Evolutionary conservation across 2,888 invertebrate genomes (phyloP).

Genomic region (Dolomedes plantarius): DNA sequence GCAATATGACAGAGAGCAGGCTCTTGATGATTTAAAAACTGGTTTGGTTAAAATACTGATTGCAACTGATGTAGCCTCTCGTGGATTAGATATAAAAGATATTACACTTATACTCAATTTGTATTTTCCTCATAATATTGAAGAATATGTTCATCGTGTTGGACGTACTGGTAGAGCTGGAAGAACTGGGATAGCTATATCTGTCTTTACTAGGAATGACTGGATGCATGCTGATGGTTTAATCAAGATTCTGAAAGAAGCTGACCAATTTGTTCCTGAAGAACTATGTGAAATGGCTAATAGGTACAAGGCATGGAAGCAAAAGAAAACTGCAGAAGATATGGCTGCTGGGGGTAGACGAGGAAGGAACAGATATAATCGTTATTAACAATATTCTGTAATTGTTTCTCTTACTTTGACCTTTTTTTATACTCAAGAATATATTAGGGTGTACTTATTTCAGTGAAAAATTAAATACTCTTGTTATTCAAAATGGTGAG

Average conservation of each 20-base stretch:
- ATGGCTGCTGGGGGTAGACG: slow-evolving; percentile 73
- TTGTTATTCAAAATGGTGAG: too few species aligned
- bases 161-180: slow-evolving; percentile 96
- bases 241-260: slow-evolving; percentile 90
- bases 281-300: slow-evolving; percentile 86
- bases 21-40: slow-evolving; percentile 87
- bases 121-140: slow-evolving; percentile 95
- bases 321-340: slow-evolving; percentile 76
- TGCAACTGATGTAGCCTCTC: slow-evolving; percentile 95
- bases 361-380: background rate
- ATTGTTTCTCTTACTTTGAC: too few species aligned
- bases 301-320: slow-evolving; percentile 84
- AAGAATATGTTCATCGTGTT: slow-evolving; percentile 97
- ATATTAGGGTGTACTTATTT: too few species aligned
- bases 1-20: slow-evolving; percentile 82
- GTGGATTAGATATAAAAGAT: slow-evolving; percentile 94
- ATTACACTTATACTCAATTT: slow-evolving; percentile 93
- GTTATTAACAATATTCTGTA: too few species aligned
- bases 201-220: slow-evolving; percentile 86
- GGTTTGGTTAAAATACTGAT: slow-evolving; percentile 89
- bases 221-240: slow-evolving; percentile 89
- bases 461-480: too few species aligned
- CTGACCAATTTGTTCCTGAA: slow-evolving; percentile 87
- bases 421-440: too few species aligned
- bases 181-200: slow-evolving; percentile 87